Base-by-base conservation (phyloP, 2,888 invertebrate species). In the Melanargia galathea region DNA sequence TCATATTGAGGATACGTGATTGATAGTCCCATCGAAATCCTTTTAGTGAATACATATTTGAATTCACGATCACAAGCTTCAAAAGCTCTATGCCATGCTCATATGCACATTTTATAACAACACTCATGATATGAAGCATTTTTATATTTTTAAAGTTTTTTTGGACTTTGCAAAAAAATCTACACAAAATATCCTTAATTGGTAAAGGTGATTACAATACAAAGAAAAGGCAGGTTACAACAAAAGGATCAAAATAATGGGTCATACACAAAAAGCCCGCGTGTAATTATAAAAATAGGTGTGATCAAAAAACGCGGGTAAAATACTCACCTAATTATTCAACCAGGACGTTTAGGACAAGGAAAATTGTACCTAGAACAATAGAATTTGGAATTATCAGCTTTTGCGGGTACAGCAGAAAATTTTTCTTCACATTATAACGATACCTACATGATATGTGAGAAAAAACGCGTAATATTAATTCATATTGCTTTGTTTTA, bases 301-400 rank as follows among this genome's bases (percentile, higher is more conserved):
- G 64, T 46, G 52, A 65, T 66, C 45, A 46, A 69, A 66, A 71
- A 72, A 60, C 68, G 70, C 67, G 68, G 67, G 64, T 65, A 69
- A 68, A 71, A 70, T 72, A 84, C 87, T 86, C 69, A 89, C 88
- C 80, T 74, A 77, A 70, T 57, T 73, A 71, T 72, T 75, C 73
- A 70, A 72, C 68, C 75, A 71, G 75, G 73, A 68, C 72, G 77
- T 71, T 75, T 76, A 76, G 70, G 71, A 74, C 73, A 75, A 77
- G 74, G 72, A 67, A 68, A 74, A 74, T 77, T 71, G 77, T 76
- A 82, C 83, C 87, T 86, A 82, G 78, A 84, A 86, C 83, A 84
- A 84, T 72, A 82, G 67, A 82, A 65, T 58, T 49, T 54, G 26
- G 60, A 61, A 59, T 58, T 55, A 54, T 45, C 30, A 10, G 30